Evolutionary conservation across 2,113 vertebrate genomes (phyloP).

Genomic region (Origma solitaria): DNA sequence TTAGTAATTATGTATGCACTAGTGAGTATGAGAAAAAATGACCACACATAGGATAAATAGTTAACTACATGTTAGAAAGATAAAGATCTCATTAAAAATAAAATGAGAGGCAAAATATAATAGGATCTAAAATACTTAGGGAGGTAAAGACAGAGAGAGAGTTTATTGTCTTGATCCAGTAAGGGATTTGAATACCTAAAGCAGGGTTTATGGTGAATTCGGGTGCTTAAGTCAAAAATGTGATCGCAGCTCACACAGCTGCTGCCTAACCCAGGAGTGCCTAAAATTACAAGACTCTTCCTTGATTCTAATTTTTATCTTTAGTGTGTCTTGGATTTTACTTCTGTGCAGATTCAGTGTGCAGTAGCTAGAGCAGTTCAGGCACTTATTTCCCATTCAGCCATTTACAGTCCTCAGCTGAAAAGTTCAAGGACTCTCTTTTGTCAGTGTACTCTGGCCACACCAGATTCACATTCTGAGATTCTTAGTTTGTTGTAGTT

Average conservation of each 20-base stretch:
- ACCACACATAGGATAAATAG: not conserved
- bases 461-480: not conserved
- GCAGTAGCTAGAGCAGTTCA: not conserved
- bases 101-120: constrained; percentile 12
- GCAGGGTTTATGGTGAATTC: constrained; percentile 9
- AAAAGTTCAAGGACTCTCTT: not conserved
- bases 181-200: not conserved
- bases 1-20: not conserved
- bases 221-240: not conserved
- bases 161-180: constrained; percentile 13
- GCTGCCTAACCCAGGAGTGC: not conserved
- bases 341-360: not conserved
- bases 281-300: not conserved
- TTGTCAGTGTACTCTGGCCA: not conserved
- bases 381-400: not conserved
- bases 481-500: not conserved
- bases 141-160: not conserved
- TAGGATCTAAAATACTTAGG: constrained; percentile 35
- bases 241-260: not conserved
- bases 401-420: not conserved
- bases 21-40: not conserved
- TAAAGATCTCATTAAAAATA: constrained; percentile 20
- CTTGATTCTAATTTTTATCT: not conserved
- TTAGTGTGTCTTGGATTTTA: not conserved
- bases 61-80: not conserved